Base-by-base conservation (phyloP, 2,888 invertebrate species). In the Drosophila peninsularis region DNA sequence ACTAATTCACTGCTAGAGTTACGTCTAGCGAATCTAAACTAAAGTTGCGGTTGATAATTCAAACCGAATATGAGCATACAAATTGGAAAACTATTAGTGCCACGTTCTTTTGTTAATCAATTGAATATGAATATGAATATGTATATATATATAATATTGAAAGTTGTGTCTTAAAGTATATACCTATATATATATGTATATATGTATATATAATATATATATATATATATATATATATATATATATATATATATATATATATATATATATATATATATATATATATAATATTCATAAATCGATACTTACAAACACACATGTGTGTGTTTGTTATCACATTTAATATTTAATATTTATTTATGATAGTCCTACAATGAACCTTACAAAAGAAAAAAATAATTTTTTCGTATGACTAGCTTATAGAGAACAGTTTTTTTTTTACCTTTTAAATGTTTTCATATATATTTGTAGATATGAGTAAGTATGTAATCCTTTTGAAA, bases 381-480 rank as follows among this genome's bases (percentile, higher is more conserved):
- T 30, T 7, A 47, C 17, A 47, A 30, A 30, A 17, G 30, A 4
- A 30, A 17, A 47, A 45, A 45, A 0, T 3, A 27, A 6, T 27
- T 24, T 27, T 45, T 5, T 1, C 10, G 27, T 30, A 17, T 30
- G 3, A 9, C 17, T 17, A 2, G 10, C 24, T n/a, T 10, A n/a
- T 27, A 45, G n/a, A 45, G 17, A 13, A 19, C 1, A 7, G 7
- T 30, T 30, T 34, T 9, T 19, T 17, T 41, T 37, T 55, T 68
- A 67, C 67, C 67, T 68, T 52, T 45, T 36, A 17, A 44, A 10
- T 68, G n/a, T 49, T 44, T 34, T 60, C 61, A 69, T 61, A 67
- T 50, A 67, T 47, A 2, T 9, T 2, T 44, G 4, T 44, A 44
- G 7, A 44, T 27, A 10, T 2, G n/a, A n/a, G 52, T 32, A 14